Conservation (phyloP, 2,113 vertebrate genomes). For the Cranoglanis bouderius region DNA sequence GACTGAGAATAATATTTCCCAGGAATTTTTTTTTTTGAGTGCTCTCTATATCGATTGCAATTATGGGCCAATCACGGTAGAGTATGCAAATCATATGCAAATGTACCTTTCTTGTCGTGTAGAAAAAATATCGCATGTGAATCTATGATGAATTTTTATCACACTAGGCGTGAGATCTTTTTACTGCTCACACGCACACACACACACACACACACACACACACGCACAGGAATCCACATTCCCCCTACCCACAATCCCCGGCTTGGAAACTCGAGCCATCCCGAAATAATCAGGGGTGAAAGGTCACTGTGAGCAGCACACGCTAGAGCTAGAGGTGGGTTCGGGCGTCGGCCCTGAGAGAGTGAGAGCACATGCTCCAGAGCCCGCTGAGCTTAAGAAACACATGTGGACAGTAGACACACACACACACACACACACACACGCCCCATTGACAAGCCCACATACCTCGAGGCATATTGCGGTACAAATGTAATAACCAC, state of each 20-base stretch:
- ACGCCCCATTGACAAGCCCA: not conserved
- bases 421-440: constrained; percentile 29
- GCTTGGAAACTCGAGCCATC: constrained; percentile 66
- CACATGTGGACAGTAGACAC: constrained; percentile 37
- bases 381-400: not conserved
- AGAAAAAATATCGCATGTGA: not conserved
- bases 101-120: not conserved
- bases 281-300: constrained; percentile 68
- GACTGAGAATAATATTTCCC: not conserved
- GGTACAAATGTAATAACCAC: constrained; percentile 30
- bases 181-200: not conserved
- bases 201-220: constrained; percentile 7
- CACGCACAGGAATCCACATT: not conserved
- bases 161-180: not conserved
- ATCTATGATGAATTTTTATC: not conserved
- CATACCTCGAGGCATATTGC: constrained; percentile 37
- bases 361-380: not conserved
- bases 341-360: constrained; percentile 21
- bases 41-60: not conserved
- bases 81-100: constrained; percentile 6
- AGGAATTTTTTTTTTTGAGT: not conserved
- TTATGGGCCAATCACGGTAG: not conserved
- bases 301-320: constrained; percentile 55
- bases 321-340: constrained; percentile 23
- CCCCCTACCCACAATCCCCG: constrained; percentile 57